phyloP scores from a whole-genome alignment of 2,888 invertebrate genomes.

The Andrena chrysosceles region DNA sequence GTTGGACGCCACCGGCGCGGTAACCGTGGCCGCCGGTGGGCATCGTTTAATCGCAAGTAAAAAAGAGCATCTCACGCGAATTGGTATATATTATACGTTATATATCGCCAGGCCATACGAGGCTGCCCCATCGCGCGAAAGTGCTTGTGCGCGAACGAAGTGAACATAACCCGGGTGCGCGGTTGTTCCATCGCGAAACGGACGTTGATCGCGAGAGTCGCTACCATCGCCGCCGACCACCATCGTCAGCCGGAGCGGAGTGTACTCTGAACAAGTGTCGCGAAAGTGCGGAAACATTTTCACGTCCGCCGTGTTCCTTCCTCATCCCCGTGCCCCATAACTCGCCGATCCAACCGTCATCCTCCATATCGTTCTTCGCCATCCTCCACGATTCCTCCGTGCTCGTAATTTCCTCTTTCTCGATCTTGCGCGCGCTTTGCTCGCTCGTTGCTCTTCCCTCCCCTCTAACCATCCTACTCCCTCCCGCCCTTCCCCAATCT shows the following conservation, averaged over 20 bases:
- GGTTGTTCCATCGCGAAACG: conserved; percentile 35
- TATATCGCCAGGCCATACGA: neutral
- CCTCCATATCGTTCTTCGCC: neutral
- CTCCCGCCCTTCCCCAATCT: conserved; percentile 25
- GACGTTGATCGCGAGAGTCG: conserved; percentile 55
- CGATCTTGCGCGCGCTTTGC: conserved; percentile 62
- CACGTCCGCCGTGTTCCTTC: conserved; percentile 7
- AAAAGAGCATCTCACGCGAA: conserved; percentile 27
- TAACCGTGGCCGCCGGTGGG: conserved; percentile 38
- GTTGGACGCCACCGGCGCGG: conserved; percentile 45
- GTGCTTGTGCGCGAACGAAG: conserved; percentile 51
- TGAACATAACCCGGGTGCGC: conserved; percentile 51
- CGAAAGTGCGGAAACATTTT: conserved; percentile 41
- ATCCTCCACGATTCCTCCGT: conserved; percentile 24
- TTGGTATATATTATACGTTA: neutral
- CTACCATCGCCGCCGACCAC: conserved; percentile 56
- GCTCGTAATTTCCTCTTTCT: conserved; percentile 54
- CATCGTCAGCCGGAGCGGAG: conserved; percentile 42
- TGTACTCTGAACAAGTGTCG: conserved; percentile 27
- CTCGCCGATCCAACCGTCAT: conserved; percentile 3
- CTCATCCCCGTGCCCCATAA: neutral
- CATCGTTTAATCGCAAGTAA: conserved; percentile 8
- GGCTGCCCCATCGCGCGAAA: conserved; percentile 36
- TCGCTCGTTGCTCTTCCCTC: conserved; percentile 55
- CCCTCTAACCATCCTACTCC: conserved; percentile 36